Percentiles rank a stretch among this genome's conserved stretches.
Evolutionary conservation across 2,888 invertebrate genomes (phyloP).

Genomic region (Hypomecis punctinalis): DNA sequence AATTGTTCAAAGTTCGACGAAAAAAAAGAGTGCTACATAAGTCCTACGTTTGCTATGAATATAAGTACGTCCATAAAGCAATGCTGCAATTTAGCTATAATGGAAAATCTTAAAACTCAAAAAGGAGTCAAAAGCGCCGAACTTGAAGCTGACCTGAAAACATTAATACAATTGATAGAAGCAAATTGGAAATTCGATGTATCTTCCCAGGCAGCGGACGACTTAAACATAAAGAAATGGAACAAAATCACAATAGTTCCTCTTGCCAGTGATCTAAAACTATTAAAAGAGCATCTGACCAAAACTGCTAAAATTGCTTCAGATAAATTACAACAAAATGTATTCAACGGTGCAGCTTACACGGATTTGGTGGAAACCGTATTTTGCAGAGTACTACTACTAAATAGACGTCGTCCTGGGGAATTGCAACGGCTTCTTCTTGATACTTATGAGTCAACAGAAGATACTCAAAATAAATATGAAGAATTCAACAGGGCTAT

Average conservation of each 20-base stretch:
- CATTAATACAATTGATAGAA: constrained; percentile 27
- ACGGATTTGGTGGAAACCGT: constrained; percentile 24
- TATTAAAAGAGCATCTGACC: constrained; percentile 37
- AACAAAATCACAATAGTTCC: constrained; percentile 35
- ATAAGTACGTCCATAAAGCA: constrained; percentile 39
- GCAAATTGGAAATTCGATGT: constrained; percentile 31
- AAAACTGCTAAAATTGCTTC: constrained; percentile 17
- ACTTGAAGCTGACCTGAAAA: constrained; percentile 33
- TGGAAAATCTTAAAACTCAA: constrained; percentile 26
- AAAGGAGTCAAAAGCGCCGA: constrained; percentile 19
- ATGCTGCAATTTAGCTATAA: constrained; percentile 41
- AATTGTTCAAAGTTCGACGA: constrained; percentile 14
- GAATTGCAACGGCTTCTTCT: constrained; percentile 33
- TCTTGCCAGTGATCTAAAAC: constrained; percentile 36
- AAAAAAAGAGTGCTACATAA: constrained; percentile 11
- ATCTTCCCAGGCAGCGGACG: constrained; percentile 30
- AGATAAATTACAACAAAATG: constrained; percentile 6
- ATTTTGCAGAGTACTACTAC: constrained; percentile 31
- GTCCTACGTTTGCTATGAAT: constrained; percentile 43
- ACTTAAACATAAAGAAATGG: constrained; percentile 35
- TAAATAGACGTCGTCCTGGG: constrained; percentile 35
- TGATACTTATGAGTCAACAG: too few species aligned
- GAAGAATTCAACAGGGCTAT: constrained; percentile 41
- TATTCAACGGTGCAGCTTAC: constrained; percentile 22
- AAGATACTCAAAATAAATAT: too few species aligned